Conservation (phyloP, 2,797 vertebrate species). For the Smutsia gigantea region DNA sequence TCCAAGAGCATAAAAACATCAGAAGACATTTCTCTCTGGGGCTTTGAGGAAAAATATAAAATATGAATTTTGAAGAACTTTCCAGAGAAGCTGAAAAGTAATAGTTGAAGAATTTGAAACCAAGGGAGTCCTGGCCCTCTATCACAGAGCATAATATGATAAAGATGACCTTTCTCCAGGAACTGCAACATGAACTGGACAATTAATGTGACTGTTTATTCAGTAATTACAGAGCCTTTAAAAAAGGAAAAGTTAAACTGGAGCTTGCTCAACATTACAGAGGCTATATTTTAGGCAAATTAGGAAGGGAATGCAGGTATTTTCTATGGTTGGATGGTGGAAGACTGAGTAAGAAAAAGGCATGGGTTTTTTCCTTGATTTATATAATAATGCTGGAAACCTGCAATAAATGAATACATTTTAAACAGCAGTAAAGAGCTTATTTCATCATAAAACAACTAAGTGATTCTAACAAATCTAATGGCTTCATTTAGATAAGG, state of each 20-base stretch:
- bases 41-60: not conserved
- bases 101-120: not conserved
- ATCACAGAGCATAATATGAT: not conserved
- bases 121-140: not conserved
- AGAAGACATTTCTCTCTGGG: not conserved
- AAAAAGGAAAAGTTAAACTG: not conserved
- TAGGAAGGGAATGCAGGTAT: not conserved
- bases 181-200: not conserved
- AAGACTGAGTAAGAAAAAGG: not conserved
- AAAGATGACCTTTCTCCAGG: not conserved
- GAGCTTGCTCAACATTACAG: not conserved
- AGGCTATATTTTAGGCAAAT: not conserved
- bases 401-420: not conserved
- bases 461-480: not conserved
- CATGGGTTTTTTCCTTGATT: not conserved
- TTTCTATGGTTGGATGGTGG: not conserved
- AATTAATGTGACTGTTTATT: not conserved
- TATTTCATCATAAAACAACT: not conserved
- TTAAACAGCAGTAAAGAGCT: not conserved
- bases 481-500: not conserved
- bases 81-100: not conserved
- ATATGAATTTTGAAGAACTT: not conserved
- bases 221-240: not conserved
- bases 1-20: not conserved
- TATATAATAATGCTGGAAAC: not conserved